phyloP scores from a whole-genome alignment of 1,140 invertebrate species.

The Drosophila nigrodunni region DNA sequence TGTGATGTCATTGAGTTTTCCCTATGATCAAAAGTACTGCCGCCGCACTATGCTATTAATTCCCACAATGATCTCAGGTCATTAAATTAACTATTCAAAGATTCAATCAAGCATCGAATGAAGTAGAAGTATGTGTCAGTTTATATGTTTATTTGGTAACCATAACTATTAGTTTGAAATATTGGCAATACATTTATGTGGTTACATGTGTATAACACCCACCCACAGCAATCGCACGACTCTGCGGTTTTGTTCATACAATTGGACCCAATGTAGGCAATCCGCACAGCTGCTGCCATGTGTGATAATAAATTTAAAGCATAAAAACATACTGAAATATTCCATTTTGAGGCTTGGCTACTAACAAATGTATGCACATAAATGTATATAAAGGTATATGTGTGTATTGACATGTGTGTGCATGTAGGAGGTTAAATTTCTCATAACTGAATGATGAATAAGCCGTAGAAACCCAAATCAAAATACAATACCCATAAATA shows the following conservation, averaged over 20 bases:
- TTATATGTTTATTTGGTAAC: conserved; percentile 5
- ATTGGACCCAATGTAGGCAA: neutral
- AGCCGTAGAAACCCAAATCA: conserved; percentile 20
- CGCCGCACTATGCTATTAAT: neutral
- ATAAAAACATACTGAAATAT: conserved; percentile 8
- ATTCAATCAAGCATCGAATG: neutral
- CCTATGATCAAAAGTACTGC: neutral
- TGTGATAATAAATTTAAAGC: conserved; percentile 9
- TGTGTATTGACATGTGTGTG: neutral
- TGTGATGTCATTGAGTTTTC: conserved; percentile 9
- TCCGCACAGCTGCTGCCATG: neutral
- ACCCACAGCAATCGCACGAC: conserved; percentile 24
- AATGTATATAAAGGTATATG: neutral
- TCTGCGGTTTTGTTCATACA: conserved; percentile 21
- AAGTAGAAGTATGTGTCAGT: neutral
- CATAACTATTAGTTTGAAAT: conserved; percentile 43
- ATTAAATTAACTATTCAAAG: conserved; percentile 21
- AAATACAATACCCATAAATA: neutral
- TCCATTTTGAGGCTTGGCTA: conserved; percentile 10
- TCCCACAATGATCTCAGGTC: conserved; percentile 28
- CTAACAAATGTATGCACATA: conserved; percentile 3
- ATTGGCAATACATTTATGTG: conserved; percentile 25
- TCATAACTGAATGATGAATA: conserved; percentile 19
- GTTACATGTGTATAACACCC: neutral
- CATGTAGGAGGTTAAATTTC: conserved; percentile 1